Percentiles rank a stretch among this genome's conserved stretches.
Conservation (phyloP, 2,797 vertebrate species). For the Lophius americanus region DNA sequence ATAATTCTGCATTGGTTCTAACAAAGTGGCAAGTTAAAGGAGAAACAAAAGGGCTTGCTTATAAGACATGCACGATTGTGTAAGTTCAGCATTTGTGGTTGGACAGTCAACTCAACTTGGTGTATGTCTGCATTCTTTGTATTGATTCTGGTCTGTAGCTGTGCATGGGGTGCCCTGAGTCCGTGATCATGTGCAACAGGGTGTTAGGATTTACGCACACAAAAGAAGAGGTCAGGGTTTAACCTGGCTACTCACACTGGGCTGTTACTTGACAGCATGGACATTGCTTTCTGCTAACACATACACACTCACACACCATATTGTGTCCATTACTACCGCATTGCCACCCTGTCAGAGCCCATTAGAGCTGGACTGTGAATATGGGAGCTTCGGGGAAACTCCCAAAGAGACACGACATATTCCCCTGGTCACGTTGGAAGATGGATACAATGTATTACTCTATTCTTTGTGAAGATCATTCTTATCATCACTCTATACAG, state of each 20-base stretch:
- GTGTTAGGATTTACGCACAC: slow-evolving; percentile 15
- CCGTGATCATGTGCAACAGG: slow-evolving; percentile 18
- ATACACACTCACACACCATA: slow-evolving; percentile 13
- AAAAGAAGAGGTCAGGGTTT: slow-evolving; percentile 28
- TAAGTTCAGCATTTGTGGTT: too few relatives aligned
- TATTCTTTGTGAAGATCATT: slow-evolving; percentile 30
- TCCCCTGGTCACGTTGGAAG: slow-evolving; percentile 45
- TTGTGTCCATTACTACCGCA: slow-evolving; percentile 49
- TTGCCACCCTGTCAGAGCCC: slow-evolving; percentile 66
- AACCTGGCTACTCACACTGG: slow-evolving; percentile 47
- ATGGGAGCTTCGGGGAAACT: slow-evolving; percentile 44
- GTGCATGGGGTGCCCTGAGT: slow-evolving; percentile 3
- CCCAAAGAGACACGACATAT: slow-evolving; percentile 53
- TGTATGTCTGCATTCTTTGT: not conserved
- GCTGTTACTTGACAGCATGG: slow-evolving; percentile 35
- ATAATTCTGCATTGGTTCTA: too few relatives aligned
- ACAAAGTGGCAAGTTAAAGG: too few relatives aligned
- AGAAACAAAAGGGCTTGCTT: too few relatives aligned
- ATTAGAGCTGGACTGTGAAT: slow-evolving; percentile 74
- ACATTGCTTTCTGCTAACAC: slow-evolving; percentile 12
- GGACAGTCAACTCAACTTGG: too few relatives aligned
- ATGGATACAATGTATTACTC: slow-evolving; percentile 40
- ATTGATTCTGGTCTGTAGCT: not conserved
- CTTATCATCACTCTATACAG: slow-evolving; percentile 28
- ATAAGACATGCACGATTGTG: too few relatives aligned